Evolutionary conservation across 2,797 vertebrate species (phyloP).

Genomic region (Pseudochaenichthys georgianus): DNA sequence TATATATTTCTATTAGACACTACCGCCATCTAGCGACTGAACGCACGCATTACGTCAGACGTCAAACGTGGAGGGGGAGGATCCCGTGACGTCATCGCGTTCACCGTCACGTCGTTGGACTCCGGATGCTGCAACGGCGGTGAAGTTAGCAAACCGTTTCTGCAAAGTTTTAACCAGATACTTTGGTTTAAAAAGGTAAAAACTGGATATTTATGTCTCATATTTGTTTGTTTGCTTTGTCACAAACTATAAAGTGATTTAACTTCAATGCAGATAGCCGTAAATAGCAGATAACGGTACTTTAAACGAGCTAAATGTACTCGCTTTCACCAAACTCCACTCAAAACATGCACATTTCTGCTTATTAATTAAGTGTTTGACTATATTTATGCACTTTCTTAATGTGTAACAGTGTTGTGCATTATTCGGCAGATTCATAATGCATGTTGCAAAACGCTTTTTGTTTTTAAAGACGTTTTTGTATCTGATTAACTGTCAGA

Average conservation of each 20-base stretch:
- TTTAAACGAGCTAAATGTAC: slow-evolving; percentile 1
- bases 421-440: background rate
- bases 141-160: slow-evolving; percentile 10
- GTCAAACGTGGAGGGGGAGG: background rate
- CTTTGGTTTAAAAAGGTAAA: slow-evolving; percentile 3
- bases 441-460: accelerated
- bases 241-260: accelerated
- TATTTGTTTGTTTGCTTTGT: no score
- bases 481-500: no score
- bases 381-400: accelerated
- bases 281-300: background rate
- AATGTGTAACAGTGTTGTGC: accelerated
- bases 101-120: slow-evolving; percentile 3
- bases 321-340: background rate
- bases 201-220: accelerated
- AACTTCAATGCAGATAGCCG: background rate
- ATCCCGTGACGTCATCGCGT: slow-evolving; percentile 42
- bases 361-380: accelerated
- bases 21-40: slow-evolving; percentile 29
- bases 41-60: background rate
- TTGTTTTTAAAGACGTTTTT: background rate
- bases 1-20: background rate
- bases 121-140: background rate
- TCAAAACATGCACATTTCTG: background rate
- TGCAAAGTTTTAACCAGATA: accelerated